Base-by-base conservation (phyloP, 1,140 invertebrate species). In the Trissolcus basalis region DNA sequence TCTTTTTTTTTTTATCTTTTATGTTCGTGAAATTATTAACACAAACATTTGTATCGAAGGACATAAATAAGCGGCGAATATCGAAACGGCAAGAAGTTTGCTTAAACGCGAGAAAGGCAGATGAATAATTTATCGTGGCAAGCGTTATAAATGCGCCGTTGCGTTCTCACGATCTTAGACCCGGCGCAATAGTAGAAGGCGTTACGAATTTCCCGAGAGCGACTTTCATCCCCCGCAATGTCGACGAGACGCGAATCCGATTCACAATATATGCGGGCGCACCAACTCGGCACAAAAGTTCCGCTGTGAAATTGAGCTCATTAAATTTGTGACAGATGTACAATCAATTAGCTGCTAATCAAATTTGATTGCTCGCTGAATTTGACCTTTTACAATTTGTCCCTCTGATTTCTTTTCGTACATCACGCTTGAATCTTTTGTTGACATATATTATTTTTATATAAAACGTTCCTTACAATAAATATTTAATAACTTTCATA, bases 161-260 rank as follows among this genome's bases (percentile, higher is more conserved):
- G 68, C 68, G 39, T 72, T 72, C 69, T 64, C 69, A 72, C 69
- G 69, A 72, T 53, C 69, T 64, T 58, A 49, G 33, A 48, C 27
- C 15, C 16, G 27, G 35, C 33, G 10, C 36, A 27, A 27, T 36
- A 44, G n/a, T 59, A 55, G 59, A 71, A 71, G 56, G 59, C 68
- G 68, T 71, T 71, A 71, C 59, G 59, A 63, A 71, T 71, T 71
- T 71, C 27, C 53, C 59, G 51, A 50, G 50, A 61, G 33, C 55
- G 43, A 67, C 48, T 56, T 53, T 70, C 51, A 43, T 48, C 58
- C 67, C 68, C 58, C 56, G 68, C 53, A 71, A 51, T 43, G 53
- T n/a, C 58, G 48, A 49, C 27, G 39, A 63, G 59, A 63, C 35
- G 68, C 68, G 68, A 63, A 56, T 71, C 56, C 59, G 68, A 71